Evolutionary conservation across 2,888 invertebrate species (phyloP).

Genomic region (Nipponacmea schrenckii): DNA sequence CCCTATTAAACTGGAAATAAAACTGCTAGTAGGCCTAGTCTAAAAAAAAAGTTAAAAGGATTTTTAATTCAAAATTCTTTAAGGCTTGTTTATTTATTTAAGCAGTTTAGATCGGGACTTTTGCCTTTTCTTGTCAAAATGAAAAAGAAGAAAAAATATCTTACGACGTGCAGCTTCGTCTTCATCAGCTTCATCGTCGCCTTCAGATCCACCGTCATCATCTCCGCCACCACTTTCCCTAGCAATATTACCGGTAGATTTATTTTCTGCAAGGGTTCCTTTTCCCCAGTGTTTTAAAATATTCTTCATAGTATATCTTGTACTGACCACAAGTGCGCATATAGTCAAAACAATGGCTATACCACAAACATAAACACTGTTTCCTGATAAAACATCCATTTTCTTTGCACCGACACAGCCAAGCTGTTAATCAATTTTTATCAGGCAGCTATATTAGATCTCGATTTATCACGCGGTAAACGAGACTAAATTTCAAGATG

Average conservation of each 20-base stretch:
- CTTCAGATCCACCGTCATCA: conserved; percentile 14
- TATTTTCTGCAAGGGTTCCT: conserved; percentile 21
- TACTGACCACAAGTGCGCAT: conserved; percentile 33
- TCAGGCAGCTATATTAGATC: neutral
- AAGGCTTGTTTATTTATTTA: no score
- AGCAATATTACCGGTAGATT: no score
- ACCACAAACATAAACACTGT: conserved; percentile 3
- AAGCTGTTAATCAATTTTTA: neutral
- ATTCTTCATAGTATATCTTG: conserved; percentile 37
- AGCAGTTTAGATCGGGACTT: no score
- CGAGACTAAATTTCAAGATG: conserved; percentile 31
- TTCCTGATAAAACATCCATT: conserved; percentile 12
- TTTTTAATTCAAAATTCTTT: no score
- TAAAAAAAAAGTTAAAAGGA: no score
- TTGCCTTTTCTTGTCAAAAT: neutral
- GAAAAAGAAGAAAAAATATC: neutral
- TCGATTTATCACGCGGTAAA: neutral
- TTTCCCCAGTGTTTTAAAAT: conserved; percentile 36
- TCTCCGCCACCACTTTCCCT: conserved; percentile 3
- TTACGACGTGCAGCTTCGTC: neutral
- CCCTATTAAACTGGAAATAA: no score
- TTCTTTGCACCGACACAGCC: neutral
- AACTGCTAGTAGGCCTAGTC: no score
- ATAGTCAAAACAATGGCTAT: conserved; percentile 30
- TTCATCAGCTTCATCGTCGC: neutral